A percentile compares a stretch with the other conserved stretches of the same genome.
Evolutionary conservation across 2,113 vertebrate species (phyloP).

Genomic region (Athene noctua): DNA sequence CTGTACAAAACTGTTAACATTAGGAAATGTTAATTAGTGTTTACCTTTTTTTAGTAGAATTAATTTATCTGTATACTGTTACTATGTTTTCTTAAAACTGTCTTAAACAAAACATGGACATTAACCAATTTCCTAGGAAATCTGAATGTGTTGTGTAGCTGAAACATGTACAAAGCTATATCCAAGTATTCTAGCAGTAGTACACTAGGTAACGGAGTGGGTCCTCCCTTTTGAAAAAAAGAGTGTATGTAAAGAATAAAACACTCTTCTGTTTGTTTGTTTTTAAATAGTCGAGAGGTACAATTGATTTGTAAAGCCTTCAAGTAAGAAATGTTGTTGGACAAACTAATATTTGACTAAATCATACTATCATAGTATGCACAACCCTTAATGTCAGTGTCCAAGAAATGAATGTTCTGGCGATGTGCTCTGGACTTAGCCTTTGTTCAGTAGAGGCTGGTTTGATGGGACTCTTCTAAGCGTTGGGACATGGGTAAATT

Average conservation of each 20-base stretch:
- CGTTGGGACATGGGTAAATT: neutral
- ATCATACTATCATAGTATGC: neutral
- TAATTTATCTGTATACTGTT: neutral
- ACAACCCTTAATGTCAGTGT: neutral
- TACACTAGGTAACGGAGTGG: neutral
- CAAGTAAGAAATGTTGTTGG: neutral
- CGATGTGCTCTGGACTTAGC: neutral
- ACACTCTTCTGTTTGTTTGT: neutral
- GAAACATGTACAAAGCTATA: neutral
- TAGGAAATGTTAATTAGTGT: slow-evolving; percentile 9
- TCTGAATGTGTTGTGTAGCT: neutral
- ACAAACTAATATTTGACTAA: neutral
- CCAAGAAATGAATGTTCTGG: neutral
- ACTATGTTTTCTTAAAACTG: neutral
- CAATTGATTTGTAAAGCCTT: neutral
- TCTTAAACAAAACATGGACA: neutral
- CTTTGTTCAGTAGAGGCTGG: neutral
- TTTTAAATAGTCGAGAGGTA: neutral
- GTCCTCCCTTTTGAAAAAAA: neutral
- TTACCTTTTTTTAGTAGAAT: neutral
- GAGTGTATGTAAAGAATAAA: neutral
- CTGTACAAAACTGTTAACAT: neutral
- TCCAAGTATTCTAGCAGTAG: neutral
- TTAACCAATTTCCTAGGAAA: neutral
- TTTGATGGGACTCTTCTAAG: neutral